Evolutionary conservation across 2,113 vertebrate genomes (phyloP), one percentile per base, ranked within the genome.

Genomic region (Bubo blakistoni): DNA sequence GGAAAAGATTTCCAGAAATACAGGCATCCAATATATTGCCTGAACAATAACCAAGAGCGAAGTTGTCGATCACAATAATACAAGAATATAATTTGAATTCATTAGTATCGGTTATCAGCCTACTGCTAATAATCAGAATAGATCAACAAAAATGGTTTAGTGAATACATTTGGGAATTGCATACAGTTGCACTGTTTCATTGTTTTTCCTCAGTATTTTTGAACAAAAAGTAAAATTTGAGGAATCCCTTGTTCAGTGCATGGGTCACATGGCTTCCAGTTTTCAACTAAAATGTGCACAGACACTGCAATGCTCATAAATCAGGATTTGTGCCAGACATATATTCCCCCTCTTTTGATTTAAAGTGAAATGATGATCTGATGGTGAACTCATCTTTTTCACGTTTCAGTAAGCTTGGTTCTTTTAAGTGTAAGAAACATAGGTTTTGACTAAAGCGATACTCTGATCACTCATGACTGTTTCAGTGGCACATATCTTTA

Each of bases 391-490:
- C 6, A 16, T 10, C 18, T 71, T 70, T 66, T 81, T 22, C 10
- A 29, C 26, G 21, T 88, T 90, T 88, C 36, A 16, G 6, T 52
- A 19, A 46, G 6, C 25, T 52, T 84, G 32, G 2, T 54, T 90
- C 32, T 81, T 59, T 74, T 57, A 81, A 81, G 44, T 17, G 10
- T 22, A 22, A 40, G 52, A 51, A 81, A 26, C 13, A 13, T 14
- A 65, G 36, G 5, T 47, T 81, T 66, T 0, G 0, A 78, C 29
- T 5, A 51, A 4, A 0, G 0, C 54, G 46, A 22, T 61, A 5
- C 13, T 79, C 32, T 5, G 5, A 16, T 70, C 13, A 6, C 10
- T 88, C 21, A 6, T 34, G 47, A 38, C 58, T 86, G 32, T 58
- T 88, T 80, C 67, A 22, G 29, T 58, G 32, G 27, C 49, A 58